Evolutionary conservation across 2,888 invertebrate species (phyloP).

Genomic region (Fragum sueziense): DNA sequence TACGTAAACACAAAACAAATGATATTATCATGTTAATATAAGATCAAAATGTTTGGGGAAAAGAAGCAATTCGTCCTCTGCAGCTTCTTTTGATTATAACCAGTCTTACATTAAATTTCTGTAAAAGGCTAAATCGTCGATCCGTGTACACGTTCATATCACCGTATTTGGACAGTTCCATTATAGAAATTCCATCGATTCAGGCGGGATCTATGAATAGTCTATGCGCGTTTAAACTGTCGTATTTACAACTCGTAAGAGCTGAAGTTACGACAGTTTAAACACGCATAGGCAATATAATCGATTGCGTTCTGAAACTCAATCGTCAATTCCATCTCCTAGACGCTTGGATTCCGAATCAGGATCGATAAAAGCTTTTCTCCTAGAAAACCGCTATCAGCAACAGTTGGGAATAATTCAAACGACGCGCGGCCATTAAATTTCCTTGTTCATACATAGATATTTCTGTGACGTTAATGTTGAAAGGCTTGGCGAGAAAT

Average conservation of each 20-base stretch:
- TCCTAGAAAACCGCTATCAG: slow-evolving; percentile 28
- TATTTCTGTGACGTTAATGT: slow-evolving; percentile 11
- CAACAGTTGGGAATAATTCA: slow-evolving; percentile 43
- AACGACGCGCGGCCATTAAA: slow-evolving; percentile 7
- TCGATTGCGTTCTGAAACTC: slow-evolving; percentile 30
- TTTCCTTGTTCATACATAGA: slow-evolving; percentile 12
- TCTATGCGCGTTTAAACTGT: background rate
- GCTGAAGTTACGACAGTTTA: background rate
- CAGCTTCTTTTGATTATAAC: too few relatives aligned
- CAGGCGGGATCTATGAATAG: background rate
- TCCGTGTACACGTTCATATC: background rate
- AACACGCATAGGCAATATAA: background rate
- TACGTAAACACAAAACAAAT: too few relatives aligned
- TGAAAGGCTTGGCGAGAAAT: slow-evolving; percentile 10
- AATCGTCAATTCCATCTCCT: slow-evolving; percentile 26
- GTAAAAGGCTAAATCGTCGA: background rate
- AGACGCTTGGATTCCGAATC: slow-evolving; percentile 37
- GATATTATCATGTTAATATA: too few relatives aligned
- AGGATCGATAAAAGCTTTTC: slow-evolving; percentile 46
- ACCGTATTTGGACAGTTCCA: background rate
- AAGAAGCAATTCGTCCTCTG: too few relatives aligned
- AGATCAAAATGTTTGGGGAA: too few relatives aligned
- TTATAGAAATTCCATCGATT: background rate
- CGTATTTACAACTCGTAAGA: background rate
- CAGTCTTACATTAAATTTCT: too few relatives aligned